Base-by-base conservation (phyloP, 2,113 vertebrate genomes). In the Crypturellus undulatus region DNA sequence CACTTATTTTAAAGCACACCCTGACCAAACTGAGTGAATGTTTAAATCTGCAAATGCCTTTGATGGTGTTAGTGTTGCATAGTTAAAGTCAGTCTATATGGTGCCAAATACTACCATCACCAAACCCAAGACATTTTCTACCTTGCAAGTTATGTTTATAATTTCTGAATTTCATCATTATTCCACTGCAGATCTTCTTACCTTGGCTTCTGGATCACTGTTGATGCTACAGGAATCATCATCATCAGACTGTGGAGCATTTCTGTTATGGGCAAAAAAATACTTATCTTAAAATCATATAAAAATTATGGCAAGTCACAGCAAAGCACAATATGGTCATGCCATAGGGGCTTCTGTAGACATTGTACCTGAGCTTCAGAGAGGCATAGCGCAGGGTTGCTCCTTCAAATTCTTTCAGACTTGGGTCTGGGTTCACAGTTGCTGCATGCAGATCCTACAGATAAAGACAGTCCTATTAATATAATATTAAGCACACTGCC, bases 401-500 rank as follows among this genome's bases (percentile, higher is more conserved):
- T 90, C 98, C 99, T 97, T 99, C 99, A 94, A 99, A 99, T 43
- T 99, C 99, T 96, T 99, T 99, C 70, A 99, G 98, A 95, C 99
- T 99, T 83, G 99, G 99, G 84, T 99, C 99, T 16, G 99, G 98
- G 92, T 99, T 98, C 80, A 99, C 98, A 12, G 99, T 98, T 90
- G 99, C 99, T 88, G 99, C 99, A 38, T 99, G 99, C 77, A 99
- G 97, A 90, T 99, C 99, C 99, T 99, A 94, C 56, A 96, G 91
- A 97, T 2, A 94, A 92, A 97, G 28, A 87, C 78, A 96, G 12
- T 19, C 42, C 42, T 42, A 70, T 97, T 84, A 97, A 43, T n/a
- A 62, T 0, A 42, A 51, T 49, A 59, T 12, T 70, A 73, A 51
- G 34, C 75, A 84, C 22, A 82, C 47, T 43, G 52, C 2, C 4